phyloP scores from a whole-genome alignment of 2,797 vertebrate species.

The Loriculus beryllinus region DNA sequence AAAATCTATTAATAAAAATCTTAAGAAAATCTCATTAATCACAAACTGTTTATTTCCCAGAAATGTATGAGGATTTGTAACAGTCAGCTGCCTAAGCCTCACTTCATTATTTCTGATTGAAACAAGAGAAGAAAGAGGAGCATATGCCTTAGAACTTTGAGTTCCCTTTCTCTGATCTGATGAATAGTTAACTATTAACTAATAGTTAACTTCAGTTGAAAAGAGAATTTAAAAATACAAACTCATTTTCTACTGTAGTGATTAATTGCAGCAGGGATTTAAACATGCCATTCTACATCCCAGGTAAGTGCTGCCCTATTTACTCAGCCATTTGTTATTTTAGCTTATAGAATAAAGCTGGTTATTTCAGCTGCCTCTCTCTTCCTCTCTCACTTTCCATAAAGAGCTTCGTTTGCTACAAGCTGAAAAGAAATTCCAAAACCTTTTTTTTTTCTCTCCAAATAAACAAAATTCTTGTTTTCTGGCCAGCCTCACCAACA shows the following conservation, averaged over 20 bases:
- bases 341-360: background rate
- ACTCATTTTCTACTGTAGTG: background rate
- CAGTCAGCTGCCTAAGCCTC: background rate
- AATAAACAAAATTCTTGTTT: background rate
- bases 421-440: background rate
- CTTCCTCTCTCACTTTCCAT: background rate
- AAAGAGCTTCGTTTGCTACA: background rate
- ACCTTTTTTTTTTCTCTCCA: background rate
- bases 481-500: background rate
- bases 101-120: background rate
- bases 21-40: background rate
- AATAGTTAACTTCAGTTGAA: background rate
- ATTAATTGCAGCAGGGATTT: background rate
- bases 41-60: background rate
- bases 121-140: background rate
- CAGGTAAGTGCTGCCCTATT: background rate
- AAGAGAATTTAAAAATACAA: accelerated
- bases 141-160: background rate
- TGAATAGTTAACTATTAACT: background rate
- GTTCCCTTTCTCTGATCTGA: background rate
- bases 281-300: background rate
- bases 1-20: background rate
- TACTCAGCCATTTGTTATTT: background rate
- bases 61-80: background rate
- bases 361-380: background rate